Evolutionary conservation across 2,113 vertebrate species (phyloP), one percentile per base, ranked within the genome.

Genomic region (Chaetura pelagica): DNA sequence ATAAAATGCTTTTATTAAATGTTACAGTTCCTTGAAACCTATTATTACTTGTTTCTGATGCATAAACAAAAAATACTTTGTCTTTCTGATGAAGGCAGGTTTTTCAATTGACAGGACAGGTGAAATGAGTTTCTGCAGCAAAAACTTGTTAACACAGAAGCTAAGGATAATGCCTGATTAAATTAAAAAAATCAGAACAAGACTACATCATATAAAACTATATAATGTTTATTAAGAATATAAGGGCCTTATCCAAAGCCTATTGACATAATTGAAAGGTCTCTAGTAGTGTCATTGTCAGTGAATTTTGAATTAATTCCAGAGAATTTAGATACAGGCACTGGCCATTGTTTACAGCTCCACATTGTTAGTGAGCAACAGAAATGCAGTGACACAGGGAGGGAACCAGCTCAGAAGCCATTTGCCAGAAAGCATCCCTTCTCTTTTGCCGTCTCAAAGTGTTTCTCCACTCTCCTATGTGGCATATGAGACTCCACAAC

Each of bases 1-100:
- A 84, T 35, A 67, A 88, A 96, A 89, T 12, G 34, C 64, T 94
- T 90, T 85, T 89, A 94, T 93, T 96, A 85, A 95, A 63, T 4
- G 17, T 44, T 82, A 23, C 87, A 32, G 54, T 51, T 86, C 74
- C 83, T 84, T 42, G 35, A 86, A 87, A 87, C 62, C 92, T 48
- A 32, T 80, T 76, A 87, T 81, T 93, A 71, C 73, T 75, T 1
- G 0, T 34, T 62, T 52, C 83, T 90, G 62, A 81, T 38, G 87
- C 81, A 66, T 38, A 40, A 59, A 79, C 24, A 73, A 75, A 9
- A 13, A 76, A 38, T 12, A 5, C 44, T 32, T 35, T 3, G 35
- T 21, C 66, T 82, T 62, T 38, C 62, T 57, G 77, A 32, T 29
- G 48, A 46, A 30, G 15, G 46, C 9, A 5, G 35, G 7, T 32